Evolutionary conservation across 2,888 invertebrate species (phyloP), one percentile per base, ranked within the genome.

Genomic region (Macrophya annulata): DNA sequence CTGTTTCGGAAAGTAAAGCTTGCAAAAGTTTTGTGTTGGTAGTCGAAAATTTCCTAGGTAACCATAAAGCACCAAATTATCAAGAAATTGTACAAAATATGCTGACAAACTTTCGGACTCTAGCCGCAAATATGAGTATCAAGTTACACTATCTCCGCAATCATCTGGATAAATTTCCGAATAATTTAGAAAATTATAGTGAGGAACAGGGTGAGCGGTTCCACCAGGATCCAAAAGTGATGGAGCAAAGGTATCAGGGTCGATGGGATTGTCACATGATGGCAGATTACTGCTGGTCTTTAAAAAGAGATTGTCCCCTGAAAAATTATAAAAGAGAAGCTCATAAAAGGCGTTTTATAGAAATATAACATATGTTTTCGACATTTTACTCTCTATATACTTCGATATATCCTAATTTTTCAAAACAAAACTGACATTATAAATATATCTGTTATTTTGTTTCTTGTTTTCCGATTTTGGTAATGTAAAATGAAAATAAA

Each of bases 121-220:
- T 79, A 72, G 87, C 86, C 74, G 87, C 88, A 87, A 85, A 87
- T 62, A 91, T 90, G 90, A 89, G 88, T 68, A 85, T 90, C n/a
- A 91, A 91, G 86, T 85, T 92, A 21, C 91, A 92, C 87, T 92
- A 88, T 85, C 87, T 92, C n/a, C 86, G 88, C 86, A 87, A 85
- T 17, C 92, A 92, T 86, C 55, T 92, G 0, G 88, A 91, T 77
- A 85, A 85, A 40, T 92, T 93, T 88, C 91, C 89, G 8, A 85
- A 90, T 86, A 92, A 91, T 86, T 87, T 91, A 48, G 90, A 89
- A 84, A 88, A 89, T 85, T 86, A 87, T 68, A 92, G 90, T 85
- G 91, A 91, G 85, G 91, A 92, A 85, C 91, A 92, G 71, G 91
- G 90, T 85, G 90, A 92, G 85, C 88, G 91, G 55, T 90, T 93